Evolutionary conservation across 2,797 vertebrate genomes (phyloP).

Genomic region (Premnoplex brunnescens): DNA sequence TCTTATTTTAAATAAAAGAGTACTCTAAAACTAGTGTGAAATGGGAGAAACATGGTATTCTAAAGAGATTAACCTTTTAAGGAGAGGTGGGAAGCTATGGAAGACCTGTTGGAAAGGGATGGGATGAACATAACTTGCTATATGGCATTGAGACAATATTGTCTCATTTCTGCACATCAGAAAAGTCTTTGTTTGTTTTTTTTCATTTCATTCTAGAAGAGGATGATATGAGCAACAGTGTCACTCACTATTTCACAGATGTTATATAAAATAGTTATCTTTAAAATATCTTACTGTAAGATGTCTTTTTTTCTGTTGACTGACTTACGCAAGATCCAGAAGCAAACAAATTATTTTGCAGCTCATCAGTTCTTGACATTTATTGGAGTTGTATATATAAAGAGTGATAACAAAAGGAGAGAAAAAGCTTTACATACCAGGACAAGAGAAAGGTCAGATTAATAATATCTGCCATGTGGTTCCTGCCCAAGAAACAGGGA

Average conservation of each 20-base stretch:
- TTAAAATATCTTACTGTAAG: background rate
- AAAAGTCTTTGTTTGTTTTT: background rate
- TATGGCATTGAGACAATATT: background rate
- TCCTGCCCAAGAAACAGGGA: background rate
- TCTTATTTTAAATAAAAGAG: background rate
- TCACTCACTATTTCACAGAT: background rate
- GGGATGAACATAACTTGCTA: background rate
- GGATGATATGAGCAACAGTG: background rate
- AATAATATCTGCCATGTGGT: background rate
- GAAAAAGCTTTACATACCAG: background rate
- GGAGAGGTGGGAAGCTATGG: background rate
- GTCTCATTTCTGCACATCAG: background rate
- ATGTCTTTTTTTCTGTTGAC: background rate
- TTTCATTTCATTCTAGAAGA: background rate
- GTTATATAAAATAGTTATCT: background rate
- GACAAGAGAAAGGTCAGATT: slow-evolving; percentile 4
- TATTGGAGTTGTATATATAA: background rate
- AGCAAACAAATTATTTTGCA: slow-evolving; percentile 15
- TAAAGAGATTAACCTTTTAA: background rate
- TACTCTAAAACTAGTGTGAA: background rate
- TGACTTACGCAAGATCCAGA: background rate
- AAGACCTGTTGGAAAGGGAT: background rate
- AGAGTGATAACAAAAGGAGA: background rate
- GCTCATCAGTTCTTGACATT: background rate
- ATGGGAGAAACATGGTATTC: background rate